A percentile compares a stretch with the other conserved stretches of the same genome.
phyloP scores from a whole-genome alignment of 92 coral and sea anemone genomes.

The Phenganax stokvisi region DNA sequence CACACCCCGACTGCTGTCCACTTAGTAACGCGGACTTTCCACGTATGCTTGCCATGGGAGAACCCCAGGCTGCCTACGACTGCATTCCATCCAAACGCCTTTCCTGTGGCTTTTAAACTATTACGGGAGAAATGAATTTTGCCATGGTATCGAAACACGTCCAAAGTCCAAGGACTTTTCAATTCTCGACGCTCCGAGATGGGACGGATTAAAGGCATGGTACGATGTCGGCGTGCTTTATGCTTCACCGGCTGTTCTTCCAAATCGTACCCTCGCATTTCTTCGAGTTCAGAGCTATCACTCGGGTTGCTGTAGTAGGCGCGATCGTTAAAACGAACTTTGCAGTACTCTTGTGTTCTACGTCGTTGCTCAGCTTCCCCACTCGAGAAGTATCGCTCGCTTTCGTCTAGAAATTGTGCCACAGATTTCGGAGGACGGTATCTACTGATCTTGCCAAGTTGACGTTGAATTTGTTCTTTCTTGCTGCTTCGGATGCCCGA shows the following conservation, averaged over 20 bases:
- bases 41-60: constrained; percentile 29
- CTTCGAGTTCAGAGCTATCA: constrained; percentile 37
- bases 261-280: constrained; percentile 34
- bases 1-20: constrained; percentile 45
- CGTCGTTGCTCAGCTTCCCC: constrained; percentile 42
- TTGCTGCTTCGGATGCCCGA: constrained; percentile 8
- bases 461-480: constrained; percentile 32
- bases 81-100: constrained; percentile 41
- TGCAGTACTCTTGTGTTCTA: constrained; percentile 32
- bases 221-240: constrained; percentile 31
- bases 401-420: constrained; percentile 28
- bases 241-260: constrained; percentile 28
- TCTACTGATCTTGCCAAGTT: constrained; percentile 22
- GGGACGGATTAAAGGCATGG: constrained; percentile 38
- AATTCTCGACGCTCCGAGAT: constrained; percentile 32
- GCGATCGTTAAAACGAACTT: constrained; percentile 37
- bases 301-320: constrained; percentile 43
- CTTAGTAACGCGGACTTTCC: constrained; percentile 42
- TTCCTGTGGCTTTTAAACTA: constrained; percentile 37
- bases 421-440: constrained; percentile 13
- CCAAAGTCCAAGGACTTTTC: constrained; percentile 36
- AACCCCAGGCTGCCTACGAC: constrained; percentile 30
- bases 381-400: constrained; percentile 39
- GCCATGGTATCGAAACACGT: constrained; percentile 40
- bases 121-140: constrained; percentile 36